Percentiles rank a stretch among this genome's conserved stretches.
Evolutionary conservation across 2,888 invertebrate species (phyloP).

Genomic region (Drosophila leonis): DNA sequence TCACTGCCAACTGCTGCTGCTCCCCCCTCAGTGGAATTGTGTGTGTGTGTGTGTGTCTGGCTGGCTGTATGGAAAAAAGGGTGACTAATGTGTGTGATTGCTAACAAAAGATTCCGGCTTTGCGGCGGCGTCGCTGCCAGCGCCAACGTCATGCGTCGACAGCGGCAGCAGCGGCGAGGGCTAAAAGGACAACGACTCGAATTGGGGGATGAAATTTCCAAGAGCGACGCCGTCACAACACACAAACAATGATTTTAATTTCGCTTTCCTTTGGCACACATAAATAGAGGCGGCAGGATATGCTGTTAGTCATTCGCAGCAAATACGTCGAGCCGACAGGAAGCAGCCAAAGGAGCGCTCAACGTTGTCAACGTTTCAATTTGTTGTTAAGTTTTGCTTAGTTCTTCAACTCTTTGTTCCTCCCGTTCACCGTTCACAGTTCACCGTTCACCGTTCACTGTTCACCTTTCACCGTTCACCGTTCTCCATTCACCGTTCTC

Average conservation of each 20-base stretch:
- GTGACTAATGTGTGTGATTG: constrained; percentile 85
- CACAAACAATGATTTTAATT: constrained; percentile 80
- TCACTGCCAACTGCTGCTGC: constrained; percentile 71
- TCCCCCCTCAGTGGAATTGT: constrained; percentile 36
- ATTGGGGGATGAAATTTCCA: constrained; percentile 81
- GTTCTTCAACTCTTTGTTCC: constrained; percentile 64
- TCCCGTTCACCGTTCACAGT: constrained; percentile 24
- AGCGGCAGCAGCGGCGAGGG: constrained; percentile 50
- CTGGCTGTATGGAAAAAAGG: constrained; percentile 78
- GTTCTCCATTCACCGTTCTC: constrained; percentile 13
- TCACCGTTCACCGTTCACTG: constrained; percentile 15
- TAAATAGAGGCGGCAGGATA: constrained; percentile 84
- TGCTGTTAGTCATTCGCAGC: constrained; percentile 85
- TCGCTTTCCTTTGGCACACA: constrained; percentile 83
- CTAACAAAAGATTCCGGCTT: constrained; percentile 83
- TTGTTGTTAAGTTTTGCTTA: constrained; percentile 77
- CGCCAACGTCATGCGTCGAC: constrained; percentile 27
- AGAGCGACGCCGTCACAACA: constrained; percentile 64
- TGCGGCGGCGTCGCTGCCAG: constrained; percentile 46
- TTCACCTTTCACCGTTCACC: constrained; percentile 26
- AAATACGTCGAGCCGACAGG: constrained; percentile 84
- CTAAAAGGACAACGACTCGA: constrained; percentile 83
- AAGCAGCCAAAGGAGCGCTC: constrained; percentile 69
- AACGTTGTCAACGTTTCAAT: constrained; percentile 69
- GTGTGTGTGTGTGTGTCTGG: constrained; percentile 24